phyloP scores from a whole-genome alignment of 2,113 vertebrate species.

The Melospiza georgiana region DNA sequence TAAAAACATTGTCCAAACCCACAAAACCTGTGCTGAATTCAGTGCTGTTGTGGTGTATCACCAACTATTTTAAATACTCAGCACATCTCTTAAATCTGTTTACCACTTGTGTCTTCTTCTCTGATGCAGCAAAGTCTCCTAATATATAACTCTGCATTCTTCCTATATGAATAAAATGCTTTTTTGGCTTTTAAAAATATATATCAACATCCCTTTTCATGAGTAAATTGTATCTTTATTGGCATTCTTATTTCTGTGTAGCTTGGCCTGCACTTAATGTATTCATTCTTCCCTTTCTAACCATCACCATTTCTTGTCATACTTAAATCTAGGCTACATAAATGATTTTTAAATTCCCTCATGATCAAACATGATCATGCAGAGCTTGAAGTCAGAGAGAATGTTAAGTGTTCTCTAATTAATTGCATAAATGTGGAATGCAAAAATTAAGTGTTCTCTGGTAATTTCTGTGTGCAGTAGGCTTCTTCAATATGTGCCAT shows the following conservation, averaged over 20 bases:
- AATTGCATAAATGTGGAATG: slow-evolving; percentile 74
- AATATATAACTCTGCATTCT: background rate
- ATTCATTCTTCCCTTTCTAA: background rate
- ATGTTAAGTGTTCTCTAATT: slow-evolving; percentile 68
- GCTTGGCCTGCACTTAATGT: background rate
- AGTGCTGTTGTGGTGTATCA: background rate
- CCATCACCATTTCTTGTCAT: slow-evolving; percentile 17
- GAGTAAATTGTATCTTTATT: background rate
- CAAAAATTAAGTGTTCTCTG: slow-evolving; percentile 66
- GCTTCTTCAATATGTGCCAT: background rate
- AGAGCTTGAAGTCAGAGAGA: slow-evolving; percentile 66
- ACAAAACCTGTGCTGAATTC: background rate
- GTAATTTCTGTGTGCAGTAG: slow-evolving; percentile 41
- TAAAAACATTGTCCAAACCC: background rate
- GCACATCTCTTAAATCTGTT: background rate
- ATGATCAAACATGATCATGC: slow-evolving; percentile 70
- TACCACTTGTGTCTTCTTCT: background rate
- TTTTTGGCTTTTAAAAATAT: background rate
- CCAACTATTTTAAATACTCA: background rate
- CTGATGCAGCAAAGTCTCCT: background rate
- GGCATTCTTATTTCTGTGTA: background rate
- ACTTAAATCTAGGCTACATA: slow-evolving; percentile 59
- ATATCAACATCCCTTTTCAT: background rate
- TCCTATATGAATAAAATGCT: background rate
- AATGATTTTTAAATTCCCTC: slow-evolving; percentile 48